phyloP scores from a whole-genome alignment of 2,797 vertebrate species.

The Spatula versicolor region DNA sequence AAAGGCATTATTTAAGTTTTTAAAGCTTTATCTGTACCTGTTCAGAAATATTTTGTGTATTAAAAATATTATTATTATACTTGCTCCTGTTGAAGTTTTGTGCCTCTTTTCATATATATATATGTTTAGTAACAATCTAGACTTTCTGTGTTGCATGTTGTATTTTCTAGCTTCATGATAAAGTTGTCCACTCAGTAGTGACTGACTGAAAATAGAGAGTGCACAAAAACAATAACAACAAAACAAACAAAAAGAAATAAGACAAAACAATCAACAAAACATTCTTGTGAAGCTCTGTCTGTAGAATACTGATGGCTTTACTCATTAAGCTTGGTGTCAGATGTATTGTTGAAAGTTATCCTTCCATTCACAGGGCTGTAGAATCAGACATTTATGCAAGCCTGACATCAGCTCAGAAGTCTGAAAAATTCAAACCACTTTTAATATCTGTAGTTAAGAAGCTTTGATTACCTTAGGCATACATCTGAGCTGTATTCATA shows the following conservation, averaged over 20 bases:
- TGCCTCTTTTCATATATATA: background rate
- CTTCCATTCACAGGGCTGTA: background rate
- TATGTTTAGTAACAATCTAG: background rate
- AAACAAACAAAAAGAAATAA: background rate
- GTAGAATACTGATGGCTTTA: background rate
- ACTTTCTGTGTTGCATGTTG: accelerated
- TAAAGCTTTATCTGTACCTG: background rate
- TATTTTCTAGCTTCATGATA: background rate
- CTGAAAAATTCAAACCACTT: background rate
- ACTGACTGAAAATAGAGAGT: background rate
- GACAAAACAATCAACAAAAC: background rate
- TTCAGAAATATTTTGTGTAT: background rate
- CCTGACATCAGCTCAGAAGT: background rate
- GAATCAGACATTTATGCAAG: background rate
- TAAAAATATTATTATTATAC: background rate
- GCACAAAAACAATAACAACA: background rate
- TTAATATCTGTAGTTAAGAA: background rate
- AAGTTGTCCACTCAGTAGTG: background rate
- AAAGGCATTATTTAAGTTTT: background rate
- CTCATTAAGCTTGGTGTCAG: background rate
- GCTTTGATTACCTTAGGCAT: background rate
- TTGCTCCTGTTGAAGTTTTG: background rate
- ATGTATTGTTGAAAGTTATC: background rate
- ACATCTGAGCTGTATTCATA: background rate
- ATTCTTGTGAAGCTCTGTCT: background rate